Evolutionary conservation across 1,140 invertebrate species (phyloP).

Genomic region (Drosophila ironensis): DNA sequence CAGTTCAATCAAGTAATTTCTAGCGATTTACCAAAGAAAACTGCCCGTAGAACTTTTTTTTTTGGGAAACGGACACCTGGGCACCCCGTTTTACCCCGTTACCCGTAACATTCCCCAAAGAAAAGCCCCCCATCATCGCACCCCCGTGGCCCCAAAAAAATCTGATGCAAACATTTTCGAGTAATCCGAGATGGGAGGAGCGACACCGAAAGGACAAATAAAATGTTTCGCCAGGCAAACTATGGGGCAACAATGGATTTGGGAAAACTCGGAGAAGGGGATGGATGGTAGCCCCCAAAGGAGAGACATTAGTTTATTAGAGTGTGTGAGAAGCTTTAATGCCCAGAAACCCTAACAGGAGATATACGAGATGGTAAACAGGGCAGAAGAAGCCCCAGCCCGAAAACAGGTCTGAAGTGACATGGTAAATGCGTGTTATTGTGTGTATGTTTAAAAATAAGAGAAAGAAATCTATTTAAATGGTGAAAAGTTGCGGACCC

Average conservation of each 20-base stretch:
- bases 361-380: slow-evolving; percentile 15
- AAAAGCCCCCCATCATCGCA: background rate
- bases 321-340: slow-evolving; percentile 43
- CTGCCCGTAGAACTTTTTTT: slow-evolving; percentile 20
- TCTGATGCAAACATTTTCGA: slow-evolving; percentile 46
- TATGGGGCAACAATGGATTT: slow-evolving; percentile 47
- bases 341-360: slow-evolving; percentile 24
- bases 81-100: slow-evolving; percentile 14
- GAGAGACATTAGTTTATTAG: slow-evolving; percentile 74
- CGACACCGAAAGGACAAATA: slow-evolving; percentile 29
- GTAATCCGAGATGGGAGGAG: slow-evolving; percentile 28
- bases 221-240: slow-evolving; percentile 44
- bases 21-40: slow-evolving; percentile 16
- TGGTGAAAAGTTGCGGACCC: slow-evolving; percentile 49
- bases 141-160: slow-evolving; percentile 23
- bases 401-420: too few relatives aligned
- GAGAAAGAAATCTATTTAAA: slow-evolving; percentile 59
- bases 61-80: slow-evolving; percentile 29
- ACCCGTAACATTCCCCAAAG: background rate
- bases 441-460: slow-evolving; percentile 34
- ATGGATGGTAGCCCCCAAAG: slow-evolving; percentile 45
- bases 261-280: background rate
- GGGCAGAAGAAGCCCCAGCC: too few relatives aligned
- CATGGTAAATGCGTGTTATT: slow-evolving; percentile 44
- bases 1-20: slow-evolving; percentile 47